Evolutionary conservation across 2,888 invertebrate species (phyloP).

Genomic region (Empis livida): DNA sequence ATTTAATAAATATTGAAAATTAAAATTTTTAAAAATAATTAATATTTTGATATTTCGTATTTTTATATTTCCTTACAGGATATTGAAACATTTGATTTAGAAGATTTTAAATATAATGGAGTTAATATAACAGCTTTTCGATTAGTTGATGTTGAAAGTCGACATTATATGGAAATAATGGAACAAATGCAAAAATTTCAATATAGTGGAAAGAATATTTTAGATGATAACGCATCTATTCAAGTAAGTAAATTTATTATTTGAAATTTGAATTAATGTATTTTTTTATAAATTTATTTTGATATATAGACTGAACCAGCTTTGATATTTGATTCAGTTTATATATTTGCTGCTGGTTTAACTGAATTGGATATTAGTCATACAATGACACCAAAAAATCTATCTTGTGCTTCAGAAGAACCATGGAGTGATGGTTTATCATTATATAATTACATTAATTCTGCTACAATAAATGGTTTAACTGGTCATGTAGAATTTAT

Average conservation of each 20-base stretch:
- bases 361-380: constrained; percentile 58
- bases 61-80: constrained; percentile 45
- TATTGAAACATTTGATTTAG: constrained; percentile 73
- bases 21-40: no score
- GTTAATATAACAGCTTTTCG: constrained; percentile 93
- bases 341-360: constrained; percentile 65
- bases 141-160: constrained; percentile 67
- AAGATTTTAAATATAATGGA: constrained; percentile 85
- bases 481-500: constrained; percentile 81
- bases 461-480: constrained; percentile 67
- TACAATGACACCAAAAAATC: constrained; percentile 53
- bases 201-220: constrained; percentile 65
- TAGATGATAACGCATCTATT: constrained; percentile 53
- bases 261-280: neutral
- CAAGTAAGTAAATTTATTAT: constrained; percentile 39
- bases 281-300: neutral
- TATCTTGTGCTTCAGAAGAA: constrained; percentile 68
- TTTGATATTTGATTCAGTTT: constrained; percentile 73
- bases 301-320: constrained; percentile 71
- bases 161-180: constrained; percentile 58
- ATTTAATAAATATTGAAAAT: no score
- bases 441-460: constrained; percentile 60
- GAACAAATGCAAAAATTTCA: constrained; percentile 82
- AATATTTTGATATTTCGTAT: no score
- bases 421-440: constrained; percentile 69